These are phyloP conservation scores for Chrysopa pallens DNA, from an alignment of 1,140 invertebrate genomes.

Conservation along the genomic window DNA sequence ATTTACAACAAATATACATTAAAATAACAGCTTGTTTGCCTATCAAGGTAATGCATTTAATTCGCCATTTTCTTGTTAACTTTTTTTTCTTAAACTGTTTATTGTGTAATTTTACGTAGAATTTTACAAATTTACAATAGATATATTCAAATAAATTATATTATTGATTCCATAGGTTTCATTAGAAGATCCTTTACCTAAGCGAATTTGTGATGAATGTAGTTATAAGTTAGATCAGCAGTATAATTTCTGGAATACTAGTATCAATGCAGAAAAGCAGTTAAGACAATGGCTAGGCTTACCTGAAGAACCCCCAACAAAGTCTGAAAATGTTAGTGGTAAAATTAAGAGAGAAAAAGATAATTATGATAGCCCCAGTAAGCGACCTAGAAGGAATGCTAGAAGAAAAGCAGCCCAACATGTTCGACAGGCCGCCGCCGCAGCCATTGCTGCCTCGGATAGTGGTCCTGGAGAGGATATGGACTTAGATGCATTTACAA, in stretches of 20 bases:
- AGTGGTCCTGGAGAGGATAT: background rate
- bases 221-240: constrained; percentile 36
- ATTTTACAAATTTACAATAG: background rate
- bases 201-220: constrained; percentile 39
- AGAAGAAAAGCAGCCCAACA: background rate
- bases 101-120: background rate
- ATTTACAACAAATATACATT: background rate
- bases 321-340: background rate
- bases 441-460: background rate
- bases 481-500: no score
- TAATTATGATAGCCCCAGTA: background rate
- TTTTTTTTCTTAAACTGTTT: background rate
- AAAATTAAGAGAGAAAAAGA: background rate
- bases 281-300: constrained; percentile 27
- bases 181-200: constrained; percentile 35
- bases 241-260: constrained; percentile 38
- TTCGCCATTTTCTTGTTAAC: background rate
- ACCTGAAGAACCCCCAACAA: background rate
- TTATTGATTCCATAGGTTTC: constrained; percentile 22
- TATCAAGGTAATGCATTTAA: background rate
- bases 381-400: background rate
- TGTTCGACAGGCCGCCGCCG: background rate
- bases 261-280: constrained; percentile 33
- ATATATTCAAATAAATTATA: background rate
- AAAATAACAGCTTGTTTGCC: background rate